Base-by-base conservation (phyloP, 2,113 vertebrate species). In the Pterophyllum scalare region DNA sequence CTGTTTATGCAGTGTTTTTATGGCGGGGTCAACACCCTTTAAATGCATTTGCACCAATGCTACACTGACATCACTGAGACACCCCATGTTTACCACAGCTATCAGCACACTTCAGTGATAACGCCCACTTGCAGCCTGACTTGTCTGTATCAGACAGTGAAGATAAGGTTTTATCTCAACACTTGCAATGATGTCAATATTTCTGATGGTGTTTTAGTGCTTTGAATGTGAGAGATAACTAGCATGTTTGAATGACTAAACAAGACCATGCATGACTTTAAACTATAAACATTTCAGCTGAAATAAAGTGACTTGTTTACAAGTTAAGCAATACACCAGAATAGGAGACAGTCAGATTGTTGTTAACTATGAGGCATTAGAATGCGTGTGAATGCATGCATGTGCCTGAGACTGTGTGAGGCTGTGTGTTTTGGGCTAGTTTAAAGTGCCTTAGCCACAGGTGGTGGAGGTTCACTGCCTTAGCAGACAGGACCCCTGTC, bases 391-490 rank as follows among this genome's bases (percentile, higher is more conserved):
- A 15, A 19, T 72, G 35, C 5, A 6, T 61, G 35, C 22, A 10
- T 31, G 77, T 83, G 77, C n/a, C 70, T 62, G 82, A 46, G 33
- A 77, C 81, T 10, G 20, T 70, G 77, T 81, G 81, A 57, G 54
- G 4, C 4, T 81, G 70, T 80, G 67, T 84, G 58, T 75, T 77
- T 58, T 61, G 52, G 78, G 62, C 38, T 38, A 15, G 59, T 83
- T 82, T 80, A 80, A 79, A 87, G 77, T 26, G 75, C 10, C 19
- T 84, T 20, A 84, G 67, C 80, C 86, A 31, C 86, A 88, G 88
- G 91, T 79, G 91, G 83, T 88, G 70, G 82, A 87, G 80, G 77
- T 86, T 92, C 82, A 67, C 80, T 61, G 77, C 84, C 87, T 83
- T 72, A 81, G 62, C 77, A 89, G 82, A 77, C 89, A 87, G 75